Percentiles rank a stretch among this genome's conserved stretches.
These are phyloP conservation scores for Scaptomyza caliginosa DNA, from an alignment of 2,888 invertebrate species.

Conservation along the genomic window DNA sequence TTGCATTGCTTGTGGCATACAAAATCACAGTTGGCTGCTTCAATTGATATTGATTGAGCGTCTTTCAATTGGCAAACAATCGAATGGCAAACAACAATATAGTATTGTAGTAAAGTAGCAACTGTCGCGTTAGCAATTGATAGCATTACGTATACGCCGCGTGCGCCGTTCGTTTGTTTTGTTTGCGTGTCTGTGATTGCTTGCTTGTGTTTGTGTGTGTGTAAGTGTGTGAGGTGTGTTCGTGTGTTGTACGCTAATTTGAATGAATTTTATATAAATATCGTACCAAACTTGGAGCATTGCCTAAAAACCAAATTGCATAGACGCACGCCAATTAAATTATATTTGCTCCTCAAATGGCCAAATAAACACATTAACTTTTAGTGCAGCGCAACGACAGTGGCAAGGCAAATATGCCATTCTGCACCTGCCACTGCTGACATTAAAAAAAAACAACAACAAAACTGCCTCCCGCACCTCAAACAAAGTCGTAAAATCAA, in stretches of 20 bases:
- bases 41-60: constrained; percentile 69
- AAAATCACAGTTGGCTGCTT: constrained; percentile 46
- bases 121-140: constrained; percentile 44
- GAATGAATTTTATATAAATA: constrained; percentile 43
- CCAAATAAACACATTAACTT: constrained; percentile 9
- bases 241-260: constrained; percentile 35
- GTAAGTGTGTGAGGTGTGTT: constrained; percentile 5
- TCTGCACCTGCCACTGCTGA: constrained; percentile 29
- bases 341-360: constrained; percentile 1
- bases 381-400: background rate
- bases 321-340: constrained; percentile 24
- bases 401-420: constrained; percentile 6
- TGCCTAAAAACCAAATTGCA: constrained; percentile 35
- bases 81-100: constrained; percentile 30
- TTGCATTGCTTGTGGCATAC: constrained; percentile 1
- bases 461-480: constrained; percentile 11
- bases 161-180: constrained; percentile 59
- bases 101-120: constrained; percentile 3
- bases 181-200: constrained; percentile 44
- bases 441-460: constrained; percentile 3
- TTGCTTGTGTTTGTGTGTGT: constrained; percentile 9
- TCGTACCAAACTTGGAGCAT: constrained; percentile 41
- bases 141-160: constrained; percentile 70
- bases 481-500: constrained; percentile 55
- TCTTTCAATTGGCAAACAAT: constrained; percentile 72